Percentiles rank a stretch among this genome's conserved stretches.
These are phyloP conservation scores for Bettongia penicillata DNA, from an alignment of 2,113 vertebrate genomes.

Conservation along the genomic window DNA sequence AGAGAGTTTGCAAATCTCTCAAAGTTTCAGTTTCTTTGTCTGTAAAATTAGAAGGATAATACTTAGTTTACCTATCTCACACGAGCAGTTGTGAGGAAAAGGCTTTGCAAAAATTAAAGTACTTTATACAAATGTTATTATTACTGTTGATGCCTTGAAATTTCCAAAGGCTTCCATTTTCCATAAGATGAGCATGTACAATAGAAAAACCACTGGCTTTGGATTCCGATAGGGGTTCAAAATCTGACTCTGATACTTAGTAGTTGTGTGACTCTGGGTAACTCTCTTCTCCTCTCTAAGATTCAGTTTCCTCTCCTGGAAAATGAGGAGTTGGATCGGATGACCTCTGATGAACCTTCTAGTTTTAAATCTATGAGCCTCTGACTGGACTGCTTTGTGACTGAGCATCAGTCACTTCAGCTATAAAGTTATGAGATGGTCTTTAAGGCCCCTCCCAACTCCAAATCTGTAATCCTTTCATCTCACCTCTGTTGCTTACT, in stretches of 20 bases:
- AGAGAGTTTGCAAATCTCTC: not conserved
- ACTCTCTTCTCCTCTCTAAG: constrained; percentile 21
- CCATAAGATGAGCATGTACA: not conserved
- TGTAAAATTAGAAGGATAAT: not conserved
- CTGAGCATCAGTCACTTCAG: not conserved
- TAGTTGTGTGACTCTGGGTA: not conserved
- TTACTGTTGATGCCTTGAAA: not conserved
- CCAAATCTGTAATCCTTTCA: not conserved
- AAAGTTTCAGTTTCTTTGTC: not conserved
- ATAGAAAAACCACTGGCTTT: not conserved
- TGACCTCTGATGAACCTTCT: not conserved
- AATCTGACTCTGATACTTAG: not conserved
- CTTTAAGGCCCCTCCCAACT: not conserved
- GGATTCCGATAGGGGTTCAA: not conserved
- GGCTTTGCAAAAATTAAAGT: not conserved
- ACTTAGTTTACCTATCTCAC: not conserved
- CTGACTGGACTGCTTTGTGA: not conserved
- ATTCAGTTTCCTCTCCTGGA: constrained; percentile 5
- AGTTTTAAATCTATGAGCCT: not conserved
- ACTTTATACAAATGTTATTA: not conserved
- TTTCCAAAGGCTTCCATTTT: not conserved
- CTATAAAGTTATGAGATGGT: not conserved
- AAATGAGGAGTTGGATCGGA: not conserved
- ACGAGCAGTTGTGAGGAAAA: not conserved
- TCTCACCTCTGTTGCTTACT: not conserved